Percentiles rank a stretch among this genome's conserved stretches.
These are phyloP conservation scores for Spondyliosoma cantharus DNA, from an alignment of 2,797 vertebrate species.

Conservation along the genomic window DNA sequence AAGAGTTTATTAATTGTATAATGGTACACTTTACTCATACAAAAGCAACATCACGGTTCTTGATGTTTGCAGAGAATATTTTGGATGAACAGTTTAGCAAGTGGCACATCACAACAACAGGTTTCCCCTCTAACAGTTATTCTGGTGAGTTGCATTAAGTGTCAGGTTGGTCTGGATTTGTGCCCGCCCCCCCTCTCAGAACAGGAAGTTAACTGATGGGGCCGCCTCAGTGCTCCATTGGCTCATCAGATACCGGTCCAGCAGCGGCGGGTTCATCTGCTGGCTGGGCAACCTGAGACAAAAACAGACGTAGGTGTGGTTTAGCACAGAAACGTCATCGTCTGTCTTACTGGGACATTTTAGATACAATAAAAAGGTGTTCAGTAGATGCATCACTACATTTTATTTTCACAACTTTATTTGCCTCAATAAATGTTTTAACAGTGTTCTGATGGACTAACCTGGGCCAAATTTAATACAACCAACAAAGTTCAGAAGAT, in stretches of 20 bases:
- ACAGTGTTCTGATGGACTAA: neutral
- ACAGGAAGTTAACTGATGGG: conserved; percentile 19
- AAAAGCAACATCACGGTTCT: conserved; percentile 75
- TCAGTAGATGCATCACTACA: neutral
- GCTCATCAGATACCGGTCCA: conserved; percentile 88
- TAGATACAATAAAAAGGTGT: too few relatives aligned
- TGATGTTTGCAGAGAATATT: conserved; percentile 66
- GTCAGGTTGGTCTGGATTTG: conserved; percentile 45
- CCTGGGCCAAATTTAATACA: neutral
- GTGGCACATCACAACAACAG: conserved; percentile 65
- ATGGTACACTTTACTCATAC: conserved; percentile 69
- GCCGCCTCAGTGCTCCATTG: conserved; percentile 92
- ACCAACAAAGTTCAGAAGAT: neutral
- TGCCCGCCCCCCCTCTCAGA: neutral
- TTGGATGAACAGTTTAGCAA: conserved; percentile 56
- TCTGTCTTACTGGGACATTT: too few relatives aligned
- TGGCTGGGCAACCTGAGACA: conserved; percentile 84
- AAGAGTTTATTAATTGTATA: conserved; percentile 72
- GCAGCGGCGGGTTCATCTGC: conserved; percentile 86
- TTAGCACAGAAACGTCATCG: neutral
- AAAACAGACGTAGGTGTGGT: neutral
- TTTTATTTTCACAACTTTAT: neutral
- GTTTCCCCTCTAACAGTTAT: conserved; percentile 25
- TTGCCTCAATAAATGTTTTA: too few relatives aligned
- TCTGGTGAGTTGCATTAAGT: conserved; percentile 31